Evolutionary conservation across 2,113 vertebrate genomes (phyloP).

Genomic region (Lamprotornis superbus): DNA sequence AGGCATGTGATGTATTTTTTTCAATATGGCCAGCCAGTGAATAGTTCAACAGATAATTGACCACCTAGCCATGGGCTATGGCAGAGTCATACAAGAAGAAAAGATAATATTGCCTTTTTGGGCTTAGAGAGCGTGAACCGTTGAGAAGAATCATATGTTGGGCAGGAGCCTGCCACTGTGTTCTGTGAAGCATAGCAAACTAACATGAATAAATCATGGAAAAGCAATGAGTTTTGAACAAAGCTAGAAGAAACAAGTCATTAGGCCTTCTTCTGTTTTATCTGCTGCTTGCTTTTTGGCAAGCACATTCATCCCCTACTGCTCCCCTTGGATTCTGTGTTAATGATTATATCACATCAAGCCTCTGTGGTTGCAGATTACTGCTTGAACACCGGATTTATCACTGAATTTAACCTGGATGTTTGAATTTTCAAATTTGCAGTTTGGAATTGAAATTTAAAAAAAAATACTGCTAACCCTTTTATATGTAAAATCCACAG

Average conservation of each 20-base stretch:
- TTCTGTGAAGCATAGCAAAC: neutral
- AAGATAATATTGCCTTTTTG: conserved; percentile 4
- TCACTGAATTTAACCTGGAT: neutral
- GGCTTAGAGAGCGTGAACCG: neutral
- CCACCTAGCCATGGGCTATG: conserved; percentile 30
- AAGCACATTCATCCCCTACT: neutral
- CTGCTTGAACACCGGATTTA: neutral
- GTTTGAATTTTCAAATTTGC: neutral
- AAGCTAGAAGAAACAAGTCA: neutral
- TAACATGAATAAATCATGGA: neutral
- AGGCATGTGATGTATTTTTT: conserved; percentile 21
- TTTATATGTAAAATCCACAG: neutral
- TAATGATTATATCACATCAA: neutral
- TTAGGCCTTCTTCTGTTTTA: neutral
- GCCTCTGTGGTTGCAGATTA: neutral
- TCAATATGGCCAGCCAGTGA: conserved; percentile 27
- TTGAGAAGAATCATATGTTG: neutral
- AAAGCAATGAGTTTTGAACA: neutral
- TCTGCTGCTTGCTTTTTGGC: neutral
- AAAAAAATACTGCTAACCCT: neutral
- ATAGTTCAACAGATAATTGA: conserved; percentile 60
- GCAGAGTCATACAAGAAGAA: neutral
- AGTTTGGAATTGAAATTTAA: neutral
- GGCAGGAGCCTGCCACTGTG: neutral
- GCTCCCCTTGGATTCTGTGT: neutral